Conservation (phyloP, 35 echinoderm and acorn worm species). For the Nesometra sesokonis region DNA sequence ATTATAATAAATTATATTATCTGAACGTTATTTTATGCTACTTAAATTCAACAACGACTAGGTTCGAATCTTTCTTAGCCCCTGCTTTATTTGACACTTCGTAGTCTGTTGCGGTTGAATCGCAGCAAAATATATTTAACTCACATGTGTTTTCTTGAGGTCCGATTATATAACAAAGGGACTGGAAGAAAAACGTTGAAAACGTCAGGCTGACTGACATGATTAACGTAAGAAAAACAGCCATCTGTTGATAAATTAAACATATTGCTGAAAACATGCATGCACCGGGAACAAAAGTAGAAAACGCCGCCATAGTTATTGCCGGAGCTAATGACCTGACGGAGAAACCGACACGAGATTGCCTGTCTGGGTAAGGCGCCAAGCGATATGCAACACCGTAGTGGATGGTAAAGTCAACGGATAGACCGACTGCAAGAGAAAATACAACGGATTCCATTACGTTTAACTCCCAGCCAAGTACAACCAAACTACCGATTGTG, state of each 20-base stretch:
- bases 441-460: constrained; percentile 73
- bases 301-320: constrained; percentile 56
- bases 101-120: too few relatives aligned
- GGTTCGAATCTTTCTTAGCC: too few relatives aligned
- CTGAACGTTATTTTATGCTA: too few relatives aligned
- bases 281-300: constrained; percentile 62
- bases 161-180: constrained; percentile 53
- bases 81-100: too few relatives aligned
- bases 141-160: constrained; percentile 36
- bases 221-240: constrained; percentile 55
- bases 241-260: constrained; percentile 62
- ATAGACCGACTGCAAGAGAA: constrained; percentile 67
- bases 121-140: constrained; percentile 7
- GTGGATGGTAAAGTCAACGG: constrained; percentile 89
- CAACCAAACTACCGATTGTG: constrained; percentile 49
- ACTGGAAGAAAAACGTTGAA: constrained; percentile 65
- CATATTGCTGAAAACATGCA: constrained; percentile 59
- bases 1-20: too few relatives aligned
- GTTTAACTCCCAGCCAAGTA: constrained; percentile 75
- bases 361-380: constrained; percentile 23
- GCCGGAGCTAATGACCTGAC: constrained; percentile 42
- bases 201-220: constrained; percentile 66
- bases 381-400: constrained; percentile 76
- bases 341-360: constrained; percentile 23
- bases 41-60: too few relatives aligned